Base-by-base conservation (phyloP, 2,113 vertebrate species). In the Enhydra lutris region DNA sequence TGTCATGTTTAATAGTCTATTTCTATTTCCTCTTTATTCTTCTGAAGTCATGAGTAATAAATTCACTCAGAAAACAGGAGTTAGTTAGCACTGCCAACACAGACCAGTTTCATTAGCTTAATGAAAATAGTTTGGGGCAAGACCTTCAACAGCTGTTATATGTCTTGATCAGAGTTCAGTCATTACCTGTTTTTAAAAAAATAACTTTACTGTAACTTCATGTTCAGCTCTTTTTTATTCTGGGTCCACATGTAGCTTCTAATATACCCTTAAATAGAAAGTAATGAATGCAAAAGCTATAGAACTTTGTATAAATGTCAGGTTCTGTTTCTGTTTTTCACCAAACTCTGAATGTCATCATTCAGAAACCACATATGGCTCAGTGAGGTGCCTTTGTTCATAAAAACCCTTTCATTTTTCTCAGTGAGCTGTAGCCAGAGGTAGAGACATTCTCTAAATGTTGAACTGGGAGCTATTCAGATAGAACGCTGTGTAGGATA, bases 291-390 rank as follows among this genome's bases (percentile, higher is more conserved):
- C 74, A 86, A 91, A 92, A 91, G 9, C 59, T 93, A 67, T 61
- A 92, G 90, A 83, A 95, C 15, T 55, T 91, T 67, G 42, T 13
- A 74, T 23, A 87, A 74, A 87, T 83, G 73, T 89, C 92, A 96
- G 61, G 31, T 29, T 89, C 42, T 83, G 24, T 65, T n/a, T 59
- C 26, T 95, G n/a, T 90, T 95, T 95, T 67, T 82, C 17, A 47
- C 57, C 26, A 39, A 73, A 65, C n/a, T 93, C 83, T 83, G 82
- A 96, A 94, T 89, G 61, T 61, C 80, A 87, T 79, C 83, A 74
- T 97, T 92, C 45, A 85, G 92, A 97, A 96, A 83, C 26, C 42
- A 82, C 39, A 67, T 87, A 80, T 59, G 94, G 36, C 50, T 82
- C 50, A 73, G 12, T 23, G 42, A 94, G 80, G 50, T 74, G 61